phyloP scores from a whole-genome alignment of 2,888 invertebrate genomes.

The Nycteola revayana region DNA sequence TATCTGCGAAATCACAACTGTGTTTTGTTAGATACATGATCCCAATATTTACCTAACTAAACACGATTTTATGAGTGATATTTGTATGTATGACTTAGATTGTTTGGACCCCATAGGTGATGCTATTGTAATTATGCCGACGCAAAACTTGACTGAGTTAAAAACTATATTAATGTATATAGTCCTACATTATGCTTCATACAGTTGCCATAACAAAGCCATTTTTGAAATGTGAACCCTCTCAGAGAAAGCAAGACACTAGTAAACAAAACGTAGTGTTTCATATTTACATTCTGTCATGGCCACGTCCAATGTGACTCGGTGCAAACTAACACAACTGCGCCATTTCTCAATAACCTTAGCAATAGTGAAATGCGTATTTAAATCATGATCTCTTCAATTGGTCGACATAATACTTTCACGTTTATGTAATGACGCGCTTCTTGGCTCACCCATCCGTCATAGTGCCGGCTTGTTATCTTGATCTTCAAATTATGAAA shows the following conservation, averaged over 20 bases:
- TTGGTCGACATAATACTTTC: slow-evolving; percentile 67
- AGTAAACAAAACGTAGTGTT: slow-evolving; percentile 5
- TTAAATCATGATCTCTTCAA: slow-evolving; percentile 55
- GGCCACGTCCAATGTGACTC: slow-evolving; percentile 24
- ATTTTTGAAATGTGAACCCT: no score
- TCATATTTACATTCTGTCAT: slow-evolving; percentile 17
- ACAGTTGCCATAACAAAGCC: no score
- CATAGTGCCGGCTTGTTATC: slow-evolving; percentile 61
- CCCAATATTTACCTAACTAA: no score
- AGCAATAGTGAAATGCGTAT: slow-evolving; percentile 40
- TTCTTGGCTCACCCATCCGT: slow-evolving; percentile 63
- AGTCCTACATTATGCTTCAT: no score
- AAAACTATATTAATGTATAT: no score
- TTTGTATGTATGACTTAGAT: no score
- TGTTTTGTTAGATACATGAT: no score
- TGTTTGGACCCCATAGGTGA: no score
- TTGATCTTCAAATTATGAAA: slow-evolving; percentile 64
- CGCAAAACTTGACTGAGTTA: no score
- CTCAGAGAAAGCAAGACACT: slow-evolving; percentile 2
- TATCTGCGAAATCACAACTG: no score
- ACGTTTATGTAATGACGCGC: slow-evolving; percentile 68
- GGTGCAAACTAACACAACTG: slow-evolving; percentile 26
- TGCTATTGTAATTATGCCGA: no score
- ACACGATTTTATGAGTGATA: no score
- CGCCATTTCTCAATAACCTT: slow-evolving; percentile 36